Base-by-base conservation (phyloP, 2,113 vertebrate species). In the Hippopotamus amphibius region DNA sequence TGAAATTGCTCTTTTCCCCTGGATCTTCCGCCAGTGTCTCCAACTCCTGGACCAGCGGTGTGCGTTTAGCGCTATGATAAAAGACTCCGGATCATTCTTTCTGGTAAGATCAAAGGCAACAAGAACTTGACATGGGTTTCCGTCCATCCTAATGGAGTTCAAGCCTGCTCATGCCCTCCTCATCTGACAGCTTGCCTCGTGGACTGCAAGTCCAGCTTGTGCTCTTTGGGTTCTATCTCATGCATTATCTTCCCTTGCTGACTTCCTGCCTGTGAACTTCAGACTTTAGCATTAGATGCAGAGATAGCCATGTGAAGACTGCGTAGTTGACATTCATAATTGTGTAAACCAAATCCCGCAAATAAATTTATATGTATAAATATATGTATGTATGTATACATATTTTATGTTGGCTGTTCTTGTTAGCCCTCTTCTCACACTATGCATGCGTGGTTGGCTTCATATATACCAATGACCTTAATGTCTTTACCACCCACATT, bases 11-110 rank as follows among this genome's bases (percentile, higher is more conserved):
- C 26, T 81, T 93, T 66, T 7, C 1, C 19, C 65, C 33, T 71
- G 57, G 14, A 93, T 89, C n/a, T 91, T 53, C 59, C 19, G 81
- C 93, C 61, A 84, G 41, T 48, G 84, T 92, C n/a, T 93, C 66
- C 87, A 46, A 69, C 22, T 90, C 17, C 8, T n/a, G 33, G 43
- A 37, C n/a, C 24, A 86, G 50, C 92, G 13, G 6, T 43, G 17
- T 69, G 61, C 74, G 43, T 77, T 83, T 37, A 83, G 41, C 19
- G 74, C 12, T 46, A 6, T 55, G 14, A 48, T 76, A 43, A 88
- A 92, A 33, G 59, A 11, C 22, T 10, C 50, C 57, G 41, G 59
- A 16, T 90, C 28, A 28, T 65, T 90, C 69, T 86, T 87, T 46
- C 21, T 88, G 63, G 74, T 77, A 74, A 83, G 14, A 7, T 77